Percentiles rank a stretch among this genome's conserved stretches.
These are phyloP conservation scores for Podarcis siculus DNA, from an alignment of 2,797 vertebrate species.

Conservation along the genomic window DNA sequence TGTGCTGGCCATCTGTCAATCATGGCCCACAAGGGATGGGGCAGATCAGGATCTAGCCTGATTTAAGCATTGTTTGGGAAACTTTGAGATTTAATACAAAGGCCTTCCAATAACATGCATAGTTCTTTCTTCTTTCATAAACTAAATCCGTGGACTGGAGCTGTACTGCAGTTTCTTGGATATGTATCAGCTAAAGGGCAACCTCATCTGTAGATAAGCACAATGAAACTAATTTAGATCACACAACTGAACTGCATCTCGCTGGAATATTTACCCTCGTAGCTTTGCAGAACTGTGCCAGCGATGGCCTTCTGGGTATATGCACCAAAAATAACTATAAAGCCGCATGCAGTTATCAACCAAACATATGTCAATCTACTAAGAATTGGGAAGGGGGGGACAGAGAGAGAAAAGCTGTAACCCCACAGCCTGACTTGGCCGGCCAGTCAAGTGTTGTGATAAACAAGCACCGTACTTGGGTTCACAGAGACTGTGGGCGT, in stretches of 20 bases:
- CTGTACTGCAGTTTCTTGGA: neutral
- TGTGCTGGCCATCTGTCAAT: no score
- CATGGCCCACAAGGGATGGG: no score
- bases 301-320: conserved; percentile 26
- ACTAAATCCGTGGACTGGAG: neutral
- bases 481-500: neutral
- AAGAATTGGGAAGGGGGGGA: neutral
- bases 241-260: conserved; percentile 18
- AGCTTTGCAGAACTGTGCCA: conserved; percentile 25
- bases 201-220: neutral
- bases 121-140: neutral
- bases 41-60: no score
- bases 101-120: neutral
- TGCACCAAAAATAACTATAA: conserved; percentile 18
- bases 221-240: conserved; percentile 29
- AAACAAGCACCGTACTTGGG: neutral
- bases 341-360: conserved; percentile 24
- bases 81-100: neutral
- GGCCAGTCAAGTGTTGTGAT: neutral
- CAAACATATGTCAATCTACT: conserved; percentile 16
- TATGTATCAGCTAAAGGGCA: neutral
- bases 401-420: neutral
- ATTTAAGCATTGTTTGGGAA: neutral
- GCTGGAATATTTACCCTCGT: conserved; percentile 25
- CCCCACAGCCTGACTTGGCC: neutral